Percentiles rank a stretch among this genome's conserved stretches.
Evolutionary conservation across 2,888 invertebrate species (phyloP).

Genomic region (Dasysyrphus albostriatus): DNA sequence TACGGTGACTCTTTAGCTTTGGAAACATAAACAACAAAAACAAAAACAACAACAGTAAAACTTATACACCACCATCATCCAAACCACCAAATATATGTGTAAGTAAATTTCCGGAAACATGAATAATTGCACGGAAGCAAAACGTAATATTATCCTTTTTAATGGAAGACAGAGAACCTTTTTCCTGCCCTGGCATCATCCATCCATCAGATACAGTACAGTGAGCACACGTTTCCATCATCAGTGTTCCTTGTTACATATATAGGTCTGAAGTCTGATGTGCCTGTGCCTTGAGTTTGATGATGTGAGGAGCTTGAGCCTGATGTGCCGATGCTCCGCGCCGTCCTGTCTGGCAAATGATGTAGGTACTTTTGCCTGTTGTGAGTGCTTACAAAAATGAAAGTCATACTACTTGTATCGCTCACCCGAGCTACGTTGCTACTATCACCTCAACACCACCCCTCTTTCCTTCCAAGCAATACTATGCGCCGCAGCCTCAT

Average conservation of each 20-base stretch:
- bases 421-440: neutral
- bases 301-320: constrained; percentile 14
- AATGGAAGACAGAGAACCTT: constrained; percentile 54
- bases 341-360: constrained; percentile 33
- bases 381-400: constrained; percentile 53
- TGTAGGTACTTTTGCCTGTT: constrained; percentile 60
- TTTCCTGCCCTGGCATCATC: constrained; percentile 39
- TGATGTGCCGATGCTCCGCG: constrained; percentile 4
- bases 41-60: constrained; percentile 24
- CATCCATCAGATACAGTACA: constrained; percentile 59
- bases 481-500: neutral
- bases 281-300: constrained; percentile 11
- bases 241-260: neutral
- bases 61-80: constrained; percentile 16
- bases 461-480: neutral
- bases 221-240: constrained; percentile 36
- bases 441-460: neutral
- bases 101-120: constrained; percentile 75
- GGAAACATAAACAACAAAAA: constrained; percentile 7
- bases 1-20: constrained; percentile 14
- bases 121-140: constrained; percentile 75
- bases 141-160: constrained; percentile 74
- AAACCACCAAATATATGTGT: constrained; percentile 41
- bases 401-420: constrained; percentile 56
- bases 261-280: neutral